These are phyloP conservation scores for Drosophila ironensis DNA, from an alignment of 1,140 invertebrate genomes.

Conservation along the genomic window DNA sequence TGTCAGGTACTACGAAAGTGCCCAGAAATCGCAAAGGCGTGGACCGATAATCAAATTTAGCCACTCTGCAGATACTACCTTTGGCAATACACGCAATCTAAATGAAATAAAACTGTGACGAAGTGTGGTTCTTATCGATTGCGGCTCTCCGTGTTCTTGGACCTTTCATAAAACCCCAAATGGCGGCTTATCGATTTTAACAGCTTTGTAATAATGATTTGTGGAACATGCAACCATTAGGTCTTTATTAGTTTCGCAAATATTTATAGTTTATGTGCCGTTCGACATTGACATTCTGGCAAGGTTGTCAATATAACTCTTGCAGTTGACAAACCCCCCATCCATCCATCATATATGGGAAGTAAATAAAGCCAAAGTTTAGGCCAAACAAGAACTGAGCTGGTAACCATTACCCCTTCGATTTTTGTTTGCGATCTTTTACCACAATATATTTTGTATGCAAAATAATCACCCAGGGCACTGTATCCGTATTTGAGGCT, in stretches of 20 bases:
- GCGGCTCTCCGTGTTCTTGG: background rate
- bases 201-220: constrained; percentile 8
- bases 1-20: background rate
- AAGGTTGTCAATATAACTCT: constrained; percentile 8
- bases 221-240: constrained; percentile 1
- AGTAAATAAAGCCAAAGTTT: constrained; percentile 7
- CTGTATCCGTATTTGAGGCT: background rate
- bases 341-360: too few species aligned
- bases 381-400: background rate
- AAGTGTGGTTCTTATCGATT: background rate
- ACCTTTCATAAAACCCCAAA: constrained; percentile 17
- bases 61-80: too few species aligned
- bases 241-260: constrained; percentile 16
- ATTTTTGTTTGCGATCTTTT: too few species aligned
- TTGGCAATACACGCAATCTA: too few species aligned
- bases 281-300: constrained; percentile 15
- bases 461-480: background rate
- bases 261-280: constrained; percentile 22
- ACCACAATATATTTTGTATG: background rate
- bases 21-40: background rate
- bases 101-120: background rate
- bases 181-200: constrained; percentile 3
- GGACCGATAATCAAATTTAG: constrained; percentile 6
- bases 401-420: background rate
- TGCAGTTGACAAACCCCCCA: constrained; percentile 11